Evolutionary conservation across 2,888 invertebrate species (phyloP), one percentile per base, ranked within the genome.

Genomic region (Notodonta dromedarius): DNA sequence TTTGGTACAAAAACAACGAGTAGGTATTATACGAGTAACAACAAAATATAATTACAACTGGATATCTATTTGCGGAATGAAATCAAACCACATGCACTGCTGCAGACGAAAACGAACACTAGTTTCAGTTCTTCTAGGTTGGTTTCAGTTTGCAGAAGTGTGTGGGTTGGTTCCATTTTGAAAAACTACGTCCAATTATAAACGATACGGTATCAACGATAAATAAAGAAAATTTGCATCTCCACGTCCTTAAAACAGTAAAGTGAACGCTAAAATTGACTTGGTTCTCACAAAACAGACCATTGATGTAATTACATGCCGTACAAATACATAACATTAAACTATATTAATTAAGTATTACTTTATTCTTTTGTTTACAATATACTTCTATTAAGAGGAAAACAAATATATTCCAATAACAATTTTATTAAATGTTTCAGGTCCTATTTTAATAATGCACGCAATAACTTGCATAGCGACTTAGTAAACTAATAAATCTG

Each of bases 1-100:
- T 86, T 86, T 86, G 83, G 86, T 87, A 86, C 77, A 84, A 87
- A 89, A 87, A 82, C 78, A 87, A 88, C 80, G 80, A 82, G 83
- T 79, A 64, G 70, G 24, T 24, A 24, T 24, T 71, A 66, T 83
- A n/a, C n/a, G n/a, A n/a, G n/a, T n/a, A 85, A 82, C 81, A 68
- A 76, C 75, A 79, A 86, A 84, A 79, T 80, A 82, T 79, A 76
- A 70, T 78, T 74, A 82, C 71, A 70, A 72, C 74, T 24, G 24
- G 24, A 24, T 24, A 2, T 24, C 24, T 1, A 2, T 24, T 24
- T 24, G 24, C 1, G 2, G 2, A 24, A 24, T 24, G 24, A 2
- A 24, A 24, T 24, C 24, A 24, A 24, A 24, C 24, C 2, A 24
- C 24, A 24, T 24, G 24, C 24, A 24, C 24, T 24, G 24, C 24